Evolutionary conservation across 2,113 vertebrate species (phyloP), one percentile per base, ranked within the genome.

Genomic region (Ameiurus melas): DNA sequence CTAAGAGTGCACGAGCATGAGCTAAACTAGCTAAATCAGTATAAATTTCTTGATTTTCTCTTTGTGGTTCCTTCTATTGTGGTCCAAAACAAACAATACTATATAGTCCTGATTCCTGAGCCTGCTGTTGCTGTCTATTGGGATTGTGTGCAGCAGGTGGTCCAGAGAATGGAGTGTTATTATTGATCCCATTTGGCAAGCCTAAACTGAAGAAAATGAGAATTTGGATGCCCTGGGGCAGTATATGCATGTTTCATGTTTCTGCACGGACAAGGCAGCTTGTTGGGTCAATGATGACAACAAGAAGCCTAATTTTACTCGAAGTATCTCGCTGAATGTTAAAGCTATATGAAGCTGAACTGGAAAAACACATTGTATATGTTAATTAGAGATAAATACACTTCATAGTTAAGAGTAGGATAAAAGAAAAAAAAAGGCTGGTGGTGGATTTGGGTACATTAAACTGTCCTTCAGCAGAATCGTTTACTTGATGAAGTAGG

Each of bases 161-260:
- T 85, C 85, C 80, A 82, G 57, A n/a, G 60, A 55, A 55, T 33
- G 80, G 39, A 57, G 57, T 58, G 27, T 82, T 80, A 83, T 86
- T 84, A 87, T 71, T 77, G 83, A 88, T 89, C 30, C 47, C 47
- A 88, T 83, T 82, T 71, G 60, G 43, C 85, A 70, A 89, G 84
- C 83, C 39, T 89, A 85, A 87, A 85, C 81, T 85, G n/a, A 27
- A 51, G 78, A 43, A 85, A 87, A 89, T 89, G 83, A 91, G 64
- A 85, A 85, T 77, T 82, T 51, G 39, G 71, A 81, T 71, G 87
- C 33, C 77, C 36, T 85, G n/a, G 66, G 80, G 62, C 80, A 62
- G 33, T 39, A 62, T 83, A 83, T 83, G 33, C 57, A 43, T 83
- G 80, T 62, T 83, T 62, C 43, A 71, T 88, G 71, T 79, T 84